Evolutionary conservation across 2,797 vertebrate genomes (phyloP).

Genomic region (Callimico goeldii): DNA sequence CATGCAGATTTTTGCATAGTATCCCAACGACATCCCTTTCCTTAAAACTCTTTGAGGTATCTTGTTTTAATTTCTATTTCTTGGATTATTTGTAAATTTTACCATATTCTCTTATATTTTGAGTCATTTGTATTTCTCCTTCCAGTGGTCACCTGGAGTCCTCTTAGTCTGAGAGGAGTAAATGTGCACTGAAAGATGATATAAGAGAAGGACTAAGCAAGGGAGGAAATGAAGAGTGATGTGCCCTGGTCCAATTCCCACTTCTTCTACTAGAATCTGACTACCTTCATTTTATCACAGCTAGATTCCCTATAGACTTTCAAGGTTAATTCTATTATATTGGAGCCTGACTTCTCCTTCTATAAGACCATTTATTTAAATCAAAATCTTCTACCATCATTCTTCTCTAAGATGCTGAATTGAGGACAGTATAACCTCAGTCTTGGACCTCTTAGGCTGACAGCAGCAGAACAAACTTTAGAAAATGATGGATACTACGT

Average conservation of each 20-base stretch:
- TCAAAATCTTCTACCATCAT: not conserved
- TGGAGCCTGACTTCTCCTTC: not conserved
- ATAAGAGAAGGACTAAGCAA: not conserved
- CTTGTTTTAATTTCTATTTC: constrained; percentile 40
- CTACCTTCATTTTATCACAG: not conserved
- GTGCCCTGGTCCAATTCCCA: not conserved
- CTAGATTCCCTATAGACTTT: not conserved
- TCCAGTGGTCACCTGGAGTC: not conserved
- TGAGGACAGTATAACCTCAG: not conserved
- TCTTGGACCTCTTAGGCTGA: not conserved
- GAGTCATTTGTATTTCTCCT: not conserved
- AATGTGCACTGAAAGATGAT: not conserved
- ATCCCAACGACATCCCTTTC: not conserved
- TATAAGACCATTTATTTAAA: not conserved
- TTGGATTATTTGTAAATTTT: not conserved
- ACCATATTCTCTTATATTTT: not conserved
- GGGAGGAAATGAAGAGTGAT: not conserved
- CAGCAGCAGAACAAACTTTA: not conserved
- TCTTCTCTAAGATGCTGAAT: not conserved
- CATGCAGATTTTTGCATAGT: constrained; percentile 3
- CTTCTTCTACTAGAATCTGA: not conserved
- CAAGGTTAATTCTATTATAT: not conserved
- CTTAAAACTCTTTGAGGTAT: not conserved
- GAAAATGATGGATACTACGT: not conserved
- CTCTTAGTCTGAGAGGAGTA: not conserved